phyloP scores from a whole-genome alignment of 2,113 vertebrate species.

The Falco punctatus region DNA sequence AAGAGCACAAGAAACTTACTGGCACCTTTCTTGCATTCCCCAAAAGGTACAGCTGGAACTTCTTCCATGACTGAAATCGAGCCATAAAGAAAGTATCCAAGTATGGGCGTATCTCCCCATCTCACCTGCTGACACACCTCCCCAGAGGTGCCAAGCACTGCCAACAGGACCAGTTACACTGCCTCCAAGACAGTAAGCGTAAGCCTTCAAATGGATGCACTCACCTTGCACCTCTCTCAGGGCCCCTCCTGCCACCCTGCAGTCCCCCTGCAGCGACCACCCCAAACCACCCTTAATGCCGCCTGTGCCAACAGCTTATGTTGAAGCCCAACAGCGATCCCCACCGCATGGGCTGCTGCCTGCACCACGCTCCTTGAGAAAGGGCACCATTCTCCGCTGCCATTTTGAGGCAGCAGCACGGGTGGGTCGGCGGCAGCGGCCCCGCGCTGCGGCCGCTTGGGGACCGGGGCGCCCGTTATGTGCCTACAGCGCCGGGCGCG shows the following conservation, averaged over 20 bases:
- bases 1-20: background rate
- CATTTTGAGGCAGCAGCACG: background rate
- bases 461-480: too few relatives aligned
- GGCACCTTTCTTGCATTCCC: background rate
- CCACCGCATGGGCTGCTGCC: fast-evolving
- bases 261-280: background rate
- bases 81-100: background rate
- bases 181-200: fast-evolving
- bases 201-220: background rate
- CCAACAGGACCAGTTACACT: background rate
- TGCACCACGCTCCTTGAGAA: fast-evolving
- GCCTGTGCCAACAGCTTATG: fast-evolving
- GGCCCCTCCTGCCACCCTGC: background rate
- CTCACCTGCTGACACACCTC: background rate
- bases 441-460: fast-evolving
- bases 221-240: background rate
- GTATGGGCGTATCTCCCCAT: fast-evolving
- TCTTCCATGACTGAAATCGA: background rate
- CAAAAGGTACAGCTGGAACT: background rate
- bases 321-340: background rate
- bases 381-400: background rate
- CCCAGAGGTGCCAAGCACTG: background rate
- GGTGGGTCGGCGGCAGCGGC: fast-evolving
- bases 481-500: too few relatives aligned
- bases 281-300: fast-evolving